These are phyloP conservation scores for Allolobophora icterica DNA, from an alignment of 2,888 invertebrate species.

Conservation along the genomic window DNA sequence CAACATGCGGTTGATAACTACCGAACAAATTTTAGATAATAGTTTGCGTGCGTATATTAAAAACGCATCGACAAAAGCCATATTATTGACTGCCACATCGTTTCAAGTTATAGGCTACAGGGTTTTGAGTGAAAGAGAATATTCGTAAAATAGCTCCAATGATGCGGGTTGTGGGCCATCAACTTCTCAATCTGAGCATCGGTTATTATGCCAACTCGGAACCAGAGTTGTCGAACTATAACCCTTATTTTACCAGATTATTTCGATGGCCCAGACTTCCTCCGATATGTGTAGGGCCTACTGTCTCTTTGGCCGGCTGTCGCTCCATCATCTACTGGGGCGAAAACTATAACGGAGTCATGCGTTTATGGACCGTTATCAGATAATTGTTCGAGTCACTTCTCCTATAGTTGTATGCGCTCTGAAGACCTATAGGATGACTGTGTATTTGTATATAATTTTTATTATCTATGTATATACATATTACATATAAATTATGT, in stretches of 20 bases:
- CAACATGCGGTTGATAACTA: too few relatives aligned
- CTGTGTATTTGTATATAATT: background rate
- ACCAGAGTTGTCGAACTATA: background rate
- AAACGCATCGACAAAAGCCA: too few relatives aligned
- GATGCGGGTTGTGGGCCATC: background rate
- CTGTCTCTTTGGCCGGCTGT: background rate
- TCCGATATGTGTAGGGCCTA: too few relatives aligned
- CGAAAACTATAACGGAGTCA: background rate
- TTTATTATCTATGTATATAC: too few relatives aligned
- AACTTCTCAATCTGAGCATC: background rate
- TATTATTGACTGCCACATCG: too few relatives aligned
- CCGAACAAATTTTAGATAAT: too few relatives aligned
- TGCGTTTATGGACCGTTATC: background rate
- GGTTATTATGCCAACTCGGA: background rate
- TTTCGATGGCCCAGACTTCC: background rate
- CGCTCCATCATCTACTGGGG: background rate
- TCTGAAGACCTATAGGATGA: background rate
- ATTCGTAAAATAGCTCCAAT: too few relatives aligned
- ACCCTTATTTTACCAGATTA: background rate
- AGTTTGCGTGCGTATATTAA: too few relatives aligned
- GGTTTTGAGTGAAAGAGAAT: too few relatives aligned
- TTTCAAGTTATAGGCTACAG: too few relatives aligned
- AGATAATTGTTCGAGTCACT: background rate
- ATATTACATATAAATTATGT: too few relatives aligned
- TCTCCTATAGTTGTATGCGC: background rate